A percentile compares a stretch with the other conserved stretches of the same genome.
These are phyloP conservation scores for Spisula solida DNA, from an alignment of 2,888 invertebrate species.

Conservation along the genomic window DNA sequence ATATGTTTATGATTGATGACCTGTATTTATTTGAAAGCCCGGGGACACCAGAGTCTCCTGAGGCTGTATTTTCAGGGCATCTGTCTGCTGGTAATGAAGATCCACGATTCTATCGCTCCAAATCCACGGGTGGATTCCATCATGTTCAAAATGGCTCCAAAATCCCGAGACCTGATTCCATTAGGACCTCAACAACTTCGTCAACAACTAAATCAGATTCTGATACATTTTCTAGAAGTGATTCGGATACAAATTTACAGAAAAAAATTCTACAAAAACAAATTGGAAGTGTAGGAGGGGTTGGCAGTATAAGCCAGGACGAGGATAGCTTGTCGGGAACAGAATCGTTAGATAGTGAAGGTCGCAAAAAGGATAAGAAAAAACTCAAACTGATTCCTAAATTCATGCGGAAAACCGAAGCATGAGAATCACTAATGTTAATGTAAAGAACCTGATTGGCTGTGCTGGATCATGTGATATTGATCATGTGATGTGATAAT, in stretches of 20 bases:
- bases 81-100: conserved; percentile 51
- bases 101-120: conserved; percentile 47
- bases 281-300: conserved; percentile 47
- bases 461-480: conserved; percentile 43
- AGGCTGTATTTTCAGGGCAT: conserved; percentile 54
- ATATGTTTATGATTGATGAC: neutral
- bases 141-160: conserved; percentile 60
- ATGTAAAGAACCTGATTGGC: conserved; percentile 15
- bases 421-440: neutral
- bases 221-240: conserved; percentile 40
- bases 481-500: conserved; percentile 51
- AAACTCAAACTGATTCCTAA: conserved; percentile 69
- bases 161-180: conserved; percentile 57
- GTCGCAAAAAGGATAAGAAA: conserved; percentile 65
- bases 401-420: conserved; percentile 67
- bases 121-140: conserved; percentile 43
- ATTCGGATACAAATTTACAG: conserved; percentile 61
- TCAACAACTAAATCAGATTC: conserved; percentile 36
- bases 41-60: conserved; percentile 66
- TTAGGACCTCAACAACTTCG: conserved; percentile 36
- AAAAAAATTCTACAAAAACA: conserved; percentile 66
- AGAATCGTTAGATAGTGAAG: conserved; percentile 67
- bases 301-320: conserved; percentile 51
- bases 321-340: conserved; percentile 69
- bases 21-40: conserved; percentile 53